phyloP scores from a whole-genome alignment of 2,888 invertebrate species.

The Cryptocheilus praepositus region DNA sequence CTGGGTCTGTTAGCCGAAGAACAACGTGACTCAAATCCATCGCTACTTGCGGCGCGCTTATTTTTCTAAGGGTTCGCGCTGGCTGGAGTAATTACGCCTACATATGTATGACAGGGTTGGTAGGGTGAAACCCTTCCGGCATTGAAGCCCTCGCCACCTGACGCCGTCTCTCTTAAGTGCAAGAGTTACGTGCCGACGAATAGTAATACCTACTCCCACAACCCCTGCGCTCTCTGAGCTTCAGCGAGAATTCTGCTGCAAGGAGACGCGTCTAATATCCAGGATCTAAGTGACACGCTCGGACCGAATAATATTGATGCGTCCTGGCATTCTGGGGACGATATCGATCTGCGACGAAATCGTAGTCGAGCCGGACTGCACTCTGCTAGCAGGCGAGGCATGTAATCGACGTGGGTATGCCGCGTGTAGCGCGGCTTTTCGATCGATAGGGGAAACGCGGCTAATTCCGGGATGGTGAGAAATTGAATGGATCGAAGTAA shows the following conservation, averaged over 20 bases:
- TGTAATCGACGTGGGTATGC: no score
- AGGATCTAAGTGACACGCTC: constrained; percentile 11
- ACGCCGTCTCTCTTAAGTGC: constrained; percentile 42
- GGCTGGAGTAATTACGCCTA: constrained; percentile 54
- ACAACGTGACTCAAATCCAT: constrained; percentile 34
- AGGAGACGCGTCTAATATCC: constrained; percentile 14
- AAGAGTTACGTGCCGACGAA: constrained; percentile 48
- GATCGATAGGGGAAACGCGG: no score
- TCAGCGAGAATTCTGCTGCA: constrained; percentile 12
- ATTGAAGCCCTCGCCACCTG: constrained; percentile 51
- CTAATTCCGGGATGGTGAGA: no score
- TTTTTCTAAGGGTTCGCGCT: constrained; percentile 55
- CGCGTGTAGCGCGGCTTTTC: no score
- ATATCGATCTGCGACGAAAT: no score
- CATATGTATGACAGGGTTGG: constrained; percentile 39
- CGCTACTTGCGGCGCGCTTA: constrained; percentile 34
- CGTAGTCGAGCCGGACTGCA: no score
- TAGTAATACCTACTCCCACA: constrained; percentile 27
- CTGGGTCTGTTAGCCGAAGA: no score
- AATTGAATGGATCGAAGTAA: no score
- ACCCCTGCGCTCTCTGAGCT: neutral
- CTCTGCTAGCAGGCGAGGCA: no score
- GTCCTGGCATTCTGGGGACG: no score
- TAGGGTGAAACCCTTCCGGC: constrained; percentile 58
- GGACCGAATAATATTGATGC: constrained; percentile 12